phyloP scores from a whole-genome alignment of 2,888 invertebrate genomes.

The Drosophila cracens region DNA sequence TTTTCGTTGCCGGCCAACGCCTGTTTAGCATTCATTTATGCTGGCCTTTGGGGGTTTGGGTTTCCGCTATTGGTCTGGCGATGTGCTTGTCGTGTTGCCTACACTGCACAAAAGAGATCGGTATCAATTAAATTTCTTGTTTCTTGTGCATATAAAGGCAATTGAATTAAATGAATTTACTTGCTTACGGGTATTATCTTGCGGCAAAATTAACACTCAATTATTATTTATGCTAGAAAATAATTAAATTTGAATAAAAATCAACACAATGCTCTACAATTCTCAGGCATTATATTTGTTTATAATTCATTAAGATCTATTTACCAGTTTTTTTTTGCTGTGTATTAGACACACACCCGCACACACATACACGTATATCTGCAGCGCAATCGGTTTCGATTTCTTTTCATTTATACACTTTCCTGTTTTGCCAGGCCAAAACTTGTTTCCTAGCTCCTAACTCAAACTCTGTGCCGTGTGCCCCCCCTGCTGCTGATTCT shows the following conservation, averaged over 20 bases:
- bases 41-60: slow-evolving; percentile 32
- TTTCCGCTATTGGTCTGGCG: slow-evolving; percentile 14
- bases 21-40: slow-evolving; percentile 81
- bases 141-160: not conserved
- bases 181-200: not conserved
- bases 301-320: not conserved
- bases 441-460: slow-evolving; percentile 25
- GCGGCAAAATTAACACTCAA: not conserved
- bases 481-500: not conserved
- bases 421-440: slow-evolving; percentile 58
- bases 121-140: not conserved
- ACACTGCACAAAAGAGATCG: not conserved
- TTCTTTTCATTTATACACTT: slow-evolving; percentile 80
- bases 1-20: slow-evolving; percentile 38
- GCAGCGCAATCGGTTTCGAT: slow-evolving; percentile 73
- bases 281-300: not conserved
- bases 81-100: slow-evolving; percentile 62
- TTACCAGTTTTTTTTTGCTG: not conserved
- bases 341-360: slow-evolving; percentile 6
- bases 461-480: slow-evolving; percentile 1
- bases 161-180: not conserved
- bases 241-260: not conserved
- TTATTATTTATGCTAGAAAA: not conserved
- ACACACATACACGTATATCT: not conserved
- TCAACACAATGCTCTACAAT: not conserved